phyloP scores from a whole-genome alignment of 2,888 invertebrate species.

The Tetanocera ferruginea region DNA sequence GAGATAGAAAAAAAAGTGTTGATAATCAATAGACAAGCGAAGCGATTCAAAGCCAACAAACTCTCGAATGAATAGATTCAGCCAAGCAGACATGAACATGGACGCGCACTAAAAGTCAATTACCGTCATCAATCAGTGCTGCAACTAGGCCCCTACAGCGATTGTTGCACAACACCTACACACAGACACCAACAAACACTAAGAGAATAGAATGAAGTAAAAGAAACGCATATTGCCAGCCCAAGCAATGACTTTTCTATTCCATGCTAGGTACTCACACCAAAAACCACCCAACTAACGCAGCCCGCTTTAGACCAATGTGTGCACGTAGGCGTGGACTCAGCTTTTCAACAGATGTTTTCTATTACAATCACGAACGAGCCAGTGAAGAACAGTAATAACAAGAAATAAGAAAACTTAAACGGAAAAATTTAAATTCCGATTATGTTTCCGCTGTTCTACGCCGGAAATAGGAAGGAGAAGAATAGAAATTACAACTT shows the following conservation, averaged over 20 bases:
- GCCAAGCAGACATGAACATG: conserved; percentile 22
- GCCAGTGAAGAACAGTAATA: neutral
- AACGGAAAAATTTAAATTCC: conserved; percentile 21
- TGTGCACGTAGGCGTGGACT: neutral
- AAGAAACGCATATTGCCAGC: neutral
- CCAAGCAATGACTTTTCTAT: too few species aligned
- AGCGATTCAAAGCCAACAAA: neutral
- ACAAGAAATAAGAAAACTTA: neutral
- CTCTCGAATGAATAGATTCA: conserved; percentile 2
- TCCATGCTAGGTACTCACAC: neutral
- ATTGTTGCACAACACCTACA: conserved; percentile 6
- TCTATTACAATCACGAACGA: conserved; percentile 1
- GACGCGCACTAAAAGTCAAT: conserved; percentile 46
- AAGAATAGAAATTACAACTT: conserved; percentile 2
- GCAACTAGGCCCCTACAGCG: neutral
- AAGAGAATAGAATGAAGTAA: neutral
- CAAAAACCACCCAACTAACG: neutral
- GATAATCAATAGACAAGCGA: neutral
- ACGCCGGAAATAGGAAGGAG: neutral
- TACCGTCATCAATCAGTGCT: conserved; percentile 44
- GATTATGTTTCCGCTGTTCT: conserved; percentile 13
- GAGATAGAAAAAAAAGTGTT: neutral
- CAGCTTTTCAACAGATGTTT: conserved; percentile 4
- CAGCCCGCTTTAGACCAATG: neutral
- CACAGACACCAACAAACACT: neutral